Percentiles rank a stretch among this genome's conserved stretches.
Evolutionary conservation across 2,113 vertebrate genomes (phyloP).

Genomic region (Silurus asotus): DNA sequence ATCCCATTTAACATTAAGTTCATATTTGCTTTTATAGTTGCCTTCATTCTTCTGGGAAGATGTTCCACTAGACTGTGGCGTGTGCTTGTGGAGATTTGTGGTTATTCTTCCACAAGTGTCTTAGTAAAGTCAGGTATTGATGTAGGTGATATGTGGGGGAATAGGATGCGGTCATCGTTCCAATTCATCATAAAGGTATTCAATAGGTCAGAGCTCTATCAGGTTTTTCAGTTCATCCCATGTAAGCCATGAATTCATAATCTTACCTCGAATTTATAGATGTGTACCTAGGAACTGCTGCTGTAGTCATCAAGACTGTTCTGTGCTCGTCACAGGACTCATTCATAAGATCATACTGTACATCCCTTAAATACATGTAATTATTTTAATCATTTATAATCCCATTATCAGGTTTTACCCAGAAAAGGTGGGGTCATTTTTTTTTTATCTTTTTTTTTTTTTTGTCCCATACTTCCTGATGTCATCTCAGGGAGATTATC

Average conservation of each 20-base stretch:
- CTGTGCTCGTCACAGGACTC: not conserved
- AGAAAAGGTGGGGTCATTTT: not conserved
- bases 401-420: not conserved
- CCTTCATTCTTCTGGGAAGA: too few relatives aligned
- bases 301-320: not conserved
- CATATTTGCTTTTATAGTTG: too few relatives aligned
- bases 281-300: not conserved
- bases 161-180: too few relatives aligned
- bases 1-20: too few relatives aligned
- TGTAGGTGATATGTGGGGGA: too few relatives aligned
- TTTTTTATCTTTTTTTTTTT: not conserved
- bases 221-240: too few relatives aligned
- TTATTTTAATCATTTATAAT: not conserved
- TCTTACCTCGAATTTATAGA: not conserved
- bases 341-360: not conserved
- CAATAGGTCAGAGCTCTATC: too few relatives aligned
- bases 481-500: not conserved
- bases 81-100: too few relatives aligned
- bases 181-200: too few relatives aligned
- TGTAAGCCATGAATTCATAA: not conserved
- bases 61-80: too few relatives aligned
- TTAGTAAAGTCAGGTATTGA: too few relatives aligned
- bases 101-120: too few relatives aligned
- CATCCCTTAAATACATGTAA: not conserved
- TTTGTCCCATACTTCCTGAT: not conserved